Conservation (phyloP, 2,113 vertebrate genomes). For the Labeo catla region DNA sequence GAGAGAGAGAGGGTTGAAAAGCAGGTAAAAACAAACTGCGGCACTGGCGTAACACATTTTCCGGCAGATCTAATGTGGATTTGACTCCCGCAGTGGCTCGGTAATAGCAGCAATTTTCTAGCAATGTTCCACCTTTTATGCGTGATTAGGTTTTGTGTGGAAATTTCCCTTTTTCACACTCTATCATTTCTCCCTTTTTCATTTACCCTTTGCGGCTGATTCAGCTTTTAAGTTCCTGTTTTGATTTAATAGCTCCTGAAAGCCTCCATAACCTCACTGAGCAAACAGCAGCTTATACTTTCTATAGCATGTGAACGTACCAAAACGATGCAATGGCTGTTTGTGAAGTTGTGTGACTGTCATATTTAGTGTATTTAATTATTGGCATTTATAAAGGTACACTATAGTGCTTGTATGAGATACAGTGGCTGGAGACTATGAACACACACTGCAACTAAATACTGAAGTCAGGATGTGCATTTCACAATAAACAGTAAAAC, state of each 20-base stretch:
- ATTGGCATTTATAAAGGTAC: background rate
- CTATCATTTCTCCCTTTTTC: slow-evolving; percentile 16
- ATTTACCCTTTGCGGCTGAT: background rate
- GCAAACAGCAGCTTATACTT: background rate
- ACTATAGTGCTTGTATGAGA: background rate
- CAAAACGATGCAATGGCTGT: background rate
- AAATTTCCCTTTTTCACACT: slow-evolving; percentile 41
- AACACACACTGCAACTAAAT: background rate
- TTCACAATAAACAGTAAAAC: too few relatives aligned
- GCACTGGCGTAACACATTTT: slow-evolving; percentile 27
- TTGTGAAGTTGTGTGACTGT: background rate
- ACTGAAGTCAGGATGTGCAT: background rate
- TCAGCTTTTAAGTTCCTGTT: slow-evolving; percentile 13
- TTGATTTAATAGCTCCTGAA: slow-evolving; percentile 27
- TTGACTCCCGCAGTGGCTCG: slow-evolving; percentile 34
- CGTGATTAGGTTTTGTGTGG: slow-evolving; percentile 62
- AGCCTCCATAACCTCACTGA: slow-evolving; percentile 20
- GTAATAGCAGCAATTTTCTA: slow-evolving; percentile 59
- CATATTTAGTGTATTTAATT: background rate
- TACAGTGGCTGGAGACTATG: background rate
- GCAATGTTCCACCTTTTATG: slow-evolving; percentile 54
- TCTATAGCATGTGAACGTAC: background rate
- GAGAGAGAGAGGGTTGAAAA: slow-evolving; percentile 38
- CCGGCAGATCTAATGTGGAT: slow-evolving; percentile 51
- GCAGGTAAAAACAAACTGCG: slow-evolving; percentile 43